Conservation (phyloP, 1,140 invertebrate species). For the Euwallacea fornicatus region DNA sequence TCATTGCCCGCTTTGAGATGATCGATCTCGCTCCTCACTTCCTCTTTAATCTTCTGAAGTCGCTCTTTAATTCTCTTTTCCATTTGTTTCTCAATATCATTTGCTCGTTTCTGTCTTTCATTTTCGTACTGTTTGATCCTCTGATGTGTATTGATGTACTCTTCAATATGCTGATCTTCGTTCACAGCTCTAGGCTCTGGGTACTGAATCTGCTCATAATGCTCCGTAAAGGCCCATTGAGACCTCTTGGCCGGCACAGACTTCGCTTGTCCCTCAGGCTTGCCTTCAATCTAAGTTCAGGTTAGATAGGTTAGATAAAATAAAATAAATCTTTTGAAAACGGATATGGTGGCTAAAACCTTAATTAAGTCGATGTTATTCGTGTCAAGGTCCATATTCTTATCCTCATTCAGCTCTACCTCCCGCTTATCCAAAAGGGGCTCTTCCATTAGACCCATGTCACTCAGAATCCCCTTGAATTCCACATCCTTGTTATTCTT, state of each 20-base stretch:
- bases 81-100: conserved; percentile 30
- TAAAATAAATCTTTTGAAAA: neutral
- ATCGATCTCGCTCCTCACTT: conserved; percentile 50
- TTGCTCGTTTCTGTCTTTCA: conserved; percentile 14
- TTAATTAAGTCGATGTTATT: conserved; percentile 25
- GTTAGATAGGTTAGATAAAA: too few relatives aligned
- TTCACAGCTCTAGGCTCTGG: conserved; percentile 26
- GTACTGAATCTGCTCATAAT: conserved; percentile 11
- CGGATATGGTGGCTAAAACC: neutral
- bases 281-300: conserved; percentile 17
- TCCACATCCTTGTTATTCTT: conserved; percentile 41
- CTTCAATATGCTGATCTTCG: conserved; percentile 46
- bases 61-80: conserved; percentile 46
- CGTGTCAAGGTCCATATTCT: conserved; percentile 43
- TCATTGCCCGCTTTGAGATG: conserved; percentile 29
- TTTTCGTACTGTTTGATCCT: neutral
- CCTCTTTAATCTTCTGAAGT: conserved; percentile 49
- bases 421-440: conserved; percentile 26
- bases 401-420: conserved; percentile 41
- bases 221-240: neutral
- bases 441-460: conserved; percentile 47
- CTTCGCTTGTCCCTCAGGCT: too few relatives aligned
- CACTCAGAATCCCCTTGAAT: conserved; percentile 44
- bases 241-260: neutral
- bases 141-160: conserved; percentile 39